Percentiles rank a stretch among this genome's conserved stretches.
Evolutionary conservation across 2,113 vertebrate genomes (phyloP).

Genomic region (Hemicordylus capensis): DNA sequence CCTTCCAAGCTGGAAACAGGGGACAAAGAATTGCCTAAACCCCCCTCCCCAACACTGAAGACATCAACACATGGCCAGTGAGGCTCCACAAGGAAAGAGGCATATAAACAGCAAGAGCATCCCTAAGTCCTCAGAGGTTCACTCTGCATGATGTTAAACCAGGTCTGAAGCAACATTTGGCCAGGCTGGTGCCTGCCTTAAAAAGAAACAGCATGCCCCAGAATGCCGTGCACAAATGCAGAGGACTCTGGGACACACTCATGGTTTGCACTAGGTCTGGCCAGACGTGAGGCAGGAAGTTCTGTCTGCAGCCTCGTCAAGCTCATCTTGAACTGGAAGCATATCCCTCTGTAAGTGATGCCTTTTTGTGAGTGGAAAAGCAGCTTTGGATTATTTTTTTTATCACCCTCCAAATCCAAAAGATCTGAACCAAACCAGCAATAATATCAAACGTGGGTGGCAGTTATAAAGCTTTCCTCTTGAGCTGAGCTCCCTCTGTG

Average conservation of each 20-base stretch:
- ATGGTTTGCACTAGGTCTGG: not conserved
- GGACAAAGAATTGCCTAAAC: not conserved
- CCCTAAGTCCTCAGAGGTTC: not conserved
- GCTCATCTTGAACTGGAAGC: not conserved
- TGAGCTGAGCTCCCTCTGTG: not conserved
- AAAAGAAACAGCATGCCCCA: not conserved
- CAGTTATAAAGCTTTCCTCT: not conserved
- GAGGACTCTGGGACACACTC: not conserved
- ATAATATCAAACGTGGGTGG: not conserved
- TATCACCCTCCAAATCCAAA: not conserved
- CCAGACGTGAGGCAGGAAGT: not conserved
- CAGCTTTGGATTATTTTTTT: not conserved
- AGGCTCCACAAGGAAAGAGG: not conserved
- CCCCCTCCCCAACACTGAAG: no score
- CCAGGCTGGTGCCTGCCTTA: not conserved
- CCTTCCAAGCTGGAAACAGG: not conserved
- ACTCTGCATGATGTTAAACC: not conserved
- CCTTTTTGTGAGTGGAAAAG: not conserved
- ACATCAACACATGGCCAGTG: not conserved
- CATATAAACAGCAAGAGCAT: not conserved
- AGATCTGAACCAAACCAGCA: no score
- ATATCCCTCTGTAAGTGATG: not conserved
- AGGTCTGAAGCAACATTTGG: not conserved
- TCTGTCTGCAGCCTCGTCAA: not conserved
- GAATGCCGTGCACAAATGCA: not conserved